Conservation (phyloP, 2,888 invertebrate genomes). For the Argynnis bischoffii region DNA sequence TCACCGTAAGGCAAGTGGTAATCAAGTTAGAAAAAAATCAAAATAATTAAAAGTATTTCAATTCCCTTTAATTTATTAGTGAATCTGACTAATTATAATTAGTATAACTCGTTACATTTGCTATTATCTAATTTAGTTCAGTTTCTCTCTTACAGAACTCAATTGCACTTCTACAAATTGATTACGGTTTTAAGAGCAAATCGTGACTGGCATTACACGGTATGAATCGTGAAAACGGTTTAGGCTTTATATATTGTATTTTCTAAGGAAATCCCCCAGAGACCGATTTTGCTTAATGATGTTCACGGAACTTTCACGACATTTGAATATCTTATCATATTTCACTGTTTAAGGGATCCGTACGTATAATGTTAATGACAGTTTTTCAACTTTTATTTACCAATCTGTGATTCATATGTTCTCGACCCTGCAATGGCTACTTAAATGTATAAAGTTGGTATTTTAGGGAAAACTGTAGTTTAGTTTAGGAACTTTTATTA, state of each 20-base stretch:
- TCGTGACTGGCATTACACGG: background rate
- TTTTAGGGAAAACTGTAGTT: no score
- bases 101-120: no score
- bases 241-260: background rate
- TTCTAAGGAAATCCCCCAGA: conserved; percentile 40
- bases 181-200: background rate
- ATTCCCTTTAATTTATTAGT: no score
- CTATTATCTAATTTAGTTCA: no score
- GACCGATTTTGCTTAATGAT: conserved; percentile 67
- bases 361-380: background rate
- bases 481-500: no score
- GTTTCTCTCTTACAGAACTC: no score
- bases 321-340: conserved; percentile 69
- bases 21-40: no score
- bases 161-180: background rate
- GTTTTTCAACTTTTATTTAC: background rate
- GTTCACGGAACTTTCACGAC: conserved; percentile 61
- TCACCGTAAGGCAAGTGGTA: no score
- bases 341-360: conserved; percentile 35
- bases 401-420: background rate
- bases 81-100: no score
- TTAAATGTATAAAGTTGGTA: no score
- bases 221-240: background rate
- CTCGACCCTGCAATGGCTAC: background rate
- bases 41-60: no score